A percentile compares a stretch with the other conserved stretches of the same genome.
These are phyloP conservation scores for Notolepis coatsorum DNA, from an alignment of 2,797 vertebrate species.

Conservation along the genomic window DNA sequence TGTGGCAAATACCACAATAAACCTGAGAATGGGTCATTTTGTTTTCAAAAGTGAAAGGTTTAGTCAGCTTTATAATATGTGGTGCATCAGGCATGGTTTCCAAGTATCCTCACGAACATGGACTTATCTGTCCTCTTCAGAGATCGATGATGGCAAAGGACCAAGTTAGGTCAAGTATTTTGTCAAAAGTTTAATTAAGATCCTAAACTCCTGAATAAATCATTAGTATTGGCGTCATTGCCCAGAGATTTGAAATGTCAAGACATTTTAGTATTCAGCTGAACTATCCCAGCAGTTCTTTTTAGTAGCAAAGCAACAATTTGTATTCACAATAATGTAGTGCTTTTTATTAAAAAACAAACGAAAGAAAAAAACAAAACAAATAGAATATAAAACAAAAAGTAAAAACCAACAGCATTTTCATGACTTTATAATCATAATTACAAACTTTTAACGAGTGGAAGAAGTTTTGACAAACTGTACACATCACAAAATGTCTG, in stretches of 20 bases:
- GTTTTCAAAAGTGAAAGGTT: too few relatives aligned
- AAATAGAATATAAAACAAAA: conserved; percentile 86
- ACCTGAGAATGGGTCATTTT: too few relatives aligned
- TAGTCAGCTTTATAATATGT: too few relatives aligned
- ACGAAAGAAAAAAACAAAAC: conserved; percentile 79
- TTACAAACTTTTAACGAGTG: conserved; percentile 89
- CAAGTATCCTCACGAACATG: too few relatives aligned
- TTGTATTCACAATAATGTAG: conserved; percentile 86
- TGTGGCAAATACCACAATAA: too few relatives aligned
- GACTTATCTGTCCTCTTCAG: too few relatives aligned
- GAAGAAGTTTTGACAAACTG: conserved; percentile 87
- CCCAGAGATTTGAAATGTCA: not conserved
- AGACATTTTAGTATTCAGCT: not conserved
- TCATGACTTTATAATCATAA: conserved; percentile 88
- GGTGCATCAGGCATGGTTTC: too few relatives aligned
- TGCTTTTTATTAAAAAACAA: conserved; percentile 89
- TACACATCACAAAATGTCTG: conserved; percentile 88
- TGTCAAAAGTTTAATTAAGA: not conserved
- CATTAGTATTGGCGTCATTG: not conserved
- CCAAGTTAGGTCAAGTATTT: not conserved
- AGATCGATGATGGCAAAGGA: too few relatives aligned
- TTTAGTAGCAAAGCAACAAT: conserved; percentile 41
- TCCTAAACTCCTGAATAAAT: not conserved
- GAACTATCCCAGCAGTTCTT: not conserved
- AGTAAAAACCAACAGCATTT: conserved; percentile 88